Evolutionary conservation across 2,113 vertebrate genomes (phyloP).

Genomic region (Rhinichthys klamathensis): DNA sequence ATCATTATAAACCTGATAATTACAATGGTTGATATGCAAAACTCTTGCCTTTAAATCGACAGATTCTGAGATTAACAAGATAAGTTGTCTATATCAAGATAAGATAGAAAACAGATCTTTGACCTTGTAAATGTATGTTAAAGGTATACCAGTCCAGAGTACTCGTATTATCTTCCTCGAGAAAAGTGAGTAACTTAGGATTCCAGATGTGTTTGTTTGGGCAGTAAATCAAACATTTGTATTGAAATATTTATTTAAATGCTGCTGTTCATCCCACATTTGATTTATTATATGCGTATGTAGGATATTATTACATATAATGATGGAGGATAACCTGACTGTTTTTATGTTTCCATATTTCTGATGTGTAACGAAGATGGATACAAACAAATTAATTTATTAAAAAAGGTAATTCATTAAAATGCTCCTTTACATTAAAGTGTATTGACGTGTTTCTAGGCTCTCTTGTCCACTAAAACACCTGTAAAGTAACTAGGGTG

Average conservation of each 20-base stretch:
- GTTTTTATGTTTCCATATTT: neutral
- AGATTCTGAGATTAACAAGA: neutral
- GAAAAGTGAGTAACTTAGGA: neutral
- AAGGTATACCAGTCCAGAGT: neutral
- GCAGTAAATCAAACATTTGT: neutral
- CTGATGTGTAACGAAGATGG: neutral
- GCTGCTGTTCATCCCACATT: neutral
- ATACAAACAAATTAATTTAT: too few species aligned
- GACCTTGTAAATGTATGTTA: neutral
- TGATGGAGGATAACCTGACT: neutral
- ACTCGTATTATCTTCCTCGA: neutral
- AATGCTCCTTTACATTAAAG: neutral
- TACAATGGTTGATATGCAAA: neutral
- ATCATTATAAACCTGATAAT: neutral
- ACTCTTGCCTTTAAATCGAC: too few species aligned
- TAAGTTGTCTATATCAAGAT: neutral
- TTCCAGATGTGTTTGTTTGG: neutral
- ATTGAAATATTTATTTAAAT: neutral
- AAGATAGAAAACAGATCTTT: neutral
- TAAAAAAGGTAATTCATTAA: neutral
- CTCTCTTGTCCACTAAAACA: neutral
- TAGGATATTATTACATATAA: neutral
- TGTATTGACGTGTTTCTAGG: neutral
- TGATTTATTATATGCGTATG: neutral
- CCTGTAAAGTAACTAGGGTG: constrained; percentile 4